Percentiles rank a stretch among this genome's conserved stretches.
Conservation (phyloP, 2,113 vertebrate species). For the Phrynocephalus versicolor region DNA sequence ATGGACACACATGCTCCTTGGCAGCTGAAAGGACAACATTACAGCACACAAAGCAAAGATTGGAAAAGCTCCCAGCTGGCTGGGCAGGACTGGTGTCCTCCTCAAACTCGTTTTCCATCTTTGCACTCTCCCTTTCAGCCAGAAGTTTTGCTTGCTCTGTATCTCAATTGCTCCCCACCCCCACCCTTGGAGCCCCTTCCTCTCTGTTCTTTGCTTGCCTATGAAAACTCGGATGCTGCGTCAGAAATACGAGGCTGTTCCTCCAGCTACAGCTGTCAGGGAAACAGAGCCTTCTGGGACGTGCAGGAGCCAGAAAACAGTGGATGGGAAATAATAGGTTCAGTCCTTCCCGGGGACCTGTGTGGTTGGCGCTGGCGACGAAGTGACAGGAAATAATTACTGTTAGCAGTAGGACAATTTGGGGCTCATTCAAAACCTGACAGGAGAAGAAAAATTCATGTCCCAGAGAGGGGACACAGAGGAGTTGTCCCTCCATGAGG, state of each 20-base stretch:
- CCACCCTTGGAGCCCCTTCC: not conserved
- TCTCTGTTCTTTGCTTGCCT: not conserved
- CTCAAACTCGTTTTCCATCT: not conserved
- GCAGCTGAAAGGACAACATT: no score
- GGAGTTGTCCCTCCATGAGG: not conserved
- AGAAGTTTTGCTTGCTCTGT: not conserved
- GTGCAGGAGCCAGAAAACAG: not conserved
- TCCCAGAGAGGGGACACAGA: not conserved
- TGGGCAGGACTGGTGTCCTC: not conserved
- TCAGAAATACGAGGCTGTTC: not conserved
- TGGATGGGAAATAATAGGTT: not conserved
- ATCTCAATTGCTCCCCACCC: not conserved
- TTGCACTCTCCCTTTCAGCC: not conserved
- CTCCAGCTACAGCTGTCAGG: not conserved
- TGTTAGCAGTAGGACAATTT: not conserved
- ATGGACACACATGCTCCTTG: not conserved
- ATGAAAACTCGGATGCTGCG: conserved; percentile 10
- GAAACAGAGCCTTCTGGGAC: not conserved
- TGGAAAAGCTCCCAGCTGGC: not conserved
- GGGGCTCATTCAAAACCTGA: not conserved
- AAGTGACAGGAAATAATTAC: conserved; percentile 25
- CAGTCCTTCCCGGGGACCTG: not conserved
- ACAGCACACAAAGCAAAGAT: not conserved
- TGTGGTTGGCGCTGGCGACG: not conserved
- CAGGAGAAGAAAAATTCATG: not conserved